These are phyloP conservation scores for Ennomos erosarius DNA, from an alignment of 2,888 invertebrate species.

Conservation along the genomic window DNA sequence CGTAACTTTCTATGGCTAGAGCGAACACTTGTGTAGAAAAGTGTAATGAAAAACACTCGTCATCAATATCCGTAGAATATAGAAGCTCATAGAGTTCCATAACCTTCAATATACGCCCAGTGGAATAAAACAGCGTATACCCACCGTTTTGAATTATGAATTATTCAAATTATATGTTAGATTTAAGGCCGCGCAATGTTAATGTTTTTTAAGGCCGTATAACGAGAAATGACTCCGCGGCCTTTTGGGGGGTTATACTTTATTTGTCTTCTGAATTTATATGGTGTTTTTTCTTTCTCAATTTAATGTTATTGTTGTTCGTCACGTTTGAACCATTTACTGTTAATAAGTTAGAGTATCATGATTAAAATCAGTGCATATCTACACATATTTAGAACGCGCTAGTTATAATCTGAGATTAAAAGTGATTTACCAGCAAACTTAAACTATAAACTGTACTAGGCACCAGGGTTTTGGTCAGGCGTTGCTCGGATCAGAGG, in stretches of 20 bases:
- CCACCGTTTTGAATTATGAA: conserved; percentile 40
- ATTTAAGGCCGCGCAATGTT: conserved; percentile 35
- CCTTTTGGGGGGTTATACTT: conserved; percentile 29
- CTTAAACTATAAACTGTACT: no score
- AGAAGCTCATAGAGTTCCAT: conserved; percentile 20
- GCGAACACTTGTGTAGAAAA: conserved; percentile 15
- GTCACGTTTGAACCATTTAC: conserved; percentile 22
- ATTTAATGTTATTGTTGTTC: conserved; percentile 22
- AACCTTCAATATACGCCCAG: no score
- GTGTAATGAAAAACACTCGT: conserved; percentile 32
- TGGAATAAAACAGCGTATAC: conserved; percentile 28
- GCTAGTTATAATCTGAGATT: no score
- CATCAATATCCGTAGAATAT: conserved; percentile 23
- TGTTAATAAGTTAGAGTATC: neutral
- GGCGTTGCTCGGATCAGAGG: no score
- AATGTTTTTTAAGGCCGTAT: conserved; percentile 34
- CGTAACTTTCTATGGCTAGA: conserved; percentile 3
- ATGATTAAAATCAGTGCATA: neutral
- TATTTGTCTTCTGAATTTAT: conserved; percentile 31
- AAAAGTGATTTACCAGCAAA: no score
- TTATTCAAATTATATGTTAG: conserved; percentile 46
- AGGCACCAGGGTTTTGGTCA: no score
- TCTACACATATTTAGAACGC: neutral
- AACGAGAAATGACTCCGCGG: conserved; percentile 28
- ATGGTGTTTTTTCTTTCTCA: conserved; percentile 20